Evolutionary conservation across 2,113 vertebrate genomes (phyloP).

Genomic region (Leptosomus discolor): DNA sequence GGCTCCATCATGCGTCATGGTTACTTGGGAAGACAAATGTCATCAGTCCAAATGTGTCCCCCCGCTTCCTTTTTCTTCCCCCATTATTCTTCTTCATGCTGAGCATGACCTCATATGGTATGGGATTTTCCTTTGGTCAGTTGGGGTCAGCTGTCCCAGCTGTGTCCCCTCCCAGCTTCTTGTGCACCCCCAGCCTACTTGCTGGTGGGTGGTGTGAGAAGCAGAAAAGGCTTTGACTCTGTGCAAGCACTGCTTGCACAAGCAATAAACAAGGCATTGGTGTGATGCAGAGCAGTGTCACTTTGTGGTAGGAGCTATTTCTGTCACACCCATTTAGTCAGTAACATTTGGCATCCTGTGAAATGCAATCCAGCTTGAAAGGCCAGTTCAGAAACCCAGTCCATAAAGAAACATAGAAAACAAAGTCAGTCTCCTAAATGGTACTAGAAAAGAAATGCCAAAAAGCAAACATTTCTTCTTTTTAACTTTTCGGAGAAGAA

Average conservation of each 20-base stretch:
- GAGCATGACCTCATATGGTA: neutral
- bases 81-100: neutral
- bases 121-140: neutral
- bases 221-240: too few relatives aligned
- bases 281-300: fast-evolving
- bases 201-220: neutral
- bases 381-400: neutral
- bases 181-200: neutral
- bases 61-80: neutral
- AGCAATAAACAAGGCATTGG: neutral
- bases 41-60: neutral
- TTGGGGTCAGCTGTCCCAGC: neutral
- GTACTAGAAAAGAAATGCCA: neutral
- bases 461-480: neutral
- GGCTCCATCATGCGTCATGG: too few relatives aligned
- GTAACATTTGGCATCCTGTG: neutral
- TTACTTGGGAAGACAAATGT: neutral
- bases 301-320: neutral
- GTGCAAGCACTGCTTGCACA: neutral
- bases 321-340: neutral
- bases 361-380: neutral
- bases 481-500: neutral
- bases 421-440: neutral
- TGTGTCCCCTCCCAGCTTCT: neutral
- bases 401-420: neutral